phyloP scores from a whole-genome alignment of 2,888 invertebrate species.

The Drosophila macrospina region DNA sequence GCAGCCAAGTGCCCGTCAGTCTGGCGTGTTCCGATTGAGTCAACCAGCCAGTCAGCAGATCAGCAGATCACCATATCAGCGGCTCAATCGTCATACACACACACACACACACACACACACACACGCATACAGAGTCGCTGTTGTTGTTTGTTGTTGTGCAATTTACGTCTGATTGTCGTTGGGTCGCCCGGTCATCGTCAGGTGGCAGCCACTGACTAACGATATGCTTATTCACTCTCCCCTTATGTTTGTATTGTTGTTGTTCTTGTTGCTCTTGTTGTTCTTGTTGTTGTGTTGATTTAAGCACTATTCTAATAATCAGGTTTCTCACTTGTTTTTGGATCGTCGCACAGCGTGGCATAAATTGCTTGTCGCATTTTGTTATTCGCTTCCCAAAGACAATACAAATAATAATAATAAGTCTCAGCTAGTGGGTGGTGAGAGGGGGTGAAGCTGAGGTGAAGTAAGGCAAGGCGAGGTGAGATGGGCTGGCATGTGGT shows the following conservation, averaged over 20 bases:
- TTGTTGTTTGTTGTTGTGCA: conserved; percentile 55
- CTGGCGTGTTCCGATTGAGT: conserved; percentile 80
- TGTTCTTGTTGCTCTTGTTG: conserved; percentile 15
- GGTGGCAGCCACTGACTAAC: conserved; percentile 46
- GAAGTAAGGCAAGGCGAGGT: background rate
- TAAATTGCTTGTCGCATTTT: conserved; percentile 49
- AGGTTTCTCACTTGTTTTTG: conserved; percentile 60
- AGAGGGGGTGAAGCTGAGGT: too few species aligned
- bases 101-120: conserved; percentile 11
- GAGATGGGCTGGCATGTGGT: background rate
- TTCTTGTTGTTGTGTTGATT: conserved; percentile 32
- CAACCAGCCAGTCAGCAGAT: conserved; percentile 51
- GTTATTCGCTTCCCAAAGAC: conserved; percentile 36
- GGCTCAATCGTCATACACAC: conserved; percentile 28
- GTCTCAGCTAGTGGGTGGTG: conserved; percentile 5
- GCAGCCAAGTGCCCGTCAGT: conserved; percentile 82
- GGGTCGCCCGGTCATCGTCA: conserved; percentile 57
- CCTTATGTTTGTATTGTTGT: conserved; percentile 8
- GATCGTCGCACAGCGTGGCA: conserved; percentile 44
- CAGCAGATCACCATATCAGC: conserved; percentile 19
- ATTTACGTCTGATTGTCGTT: conserved; percentile 56
- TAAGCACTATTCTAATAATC: conserved; percentile 66
- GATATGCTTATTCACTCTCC: conserved; percentile 42
- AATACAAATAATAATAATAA: conserved; percentile 44
- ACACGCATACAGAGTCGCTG: background rate